Conservation (phyloP, 2,113 vertebrate species). For the Sciurus niger region DNA sequence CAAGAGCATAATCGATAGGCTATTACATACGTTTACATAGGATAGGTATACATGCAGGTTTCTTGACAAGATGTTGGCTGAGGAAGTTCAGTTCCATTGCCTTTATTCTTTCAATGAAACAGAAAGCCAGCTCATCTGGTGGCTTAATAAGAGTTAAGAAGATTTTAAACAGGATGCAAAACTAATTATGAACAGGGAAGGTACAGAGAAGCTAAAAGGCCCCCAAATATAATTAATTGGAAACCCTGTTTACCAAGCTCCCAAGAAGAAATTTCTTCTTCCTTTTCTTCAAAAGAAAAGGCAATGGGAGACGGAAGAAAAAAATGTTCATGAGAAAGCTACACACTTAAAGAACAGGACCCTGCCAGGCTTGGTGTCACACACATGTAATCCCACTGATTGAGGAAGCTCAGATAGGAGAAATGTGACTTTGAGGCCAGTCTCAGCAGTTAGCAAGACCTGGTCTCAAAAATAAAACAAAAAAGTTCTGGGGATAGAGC, state of each 20-base stretch:
- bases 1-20: background rate
- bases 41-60: background rate
- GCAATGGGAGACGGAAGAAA: background rate
- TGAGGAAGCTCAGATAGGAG: background rate
- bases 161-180: background rate
- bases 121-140: background rate
- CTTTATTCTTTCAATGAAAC: background rate
- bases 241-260: background rate
- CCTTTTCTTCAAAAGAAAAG: slow-evolving; percentile 24
- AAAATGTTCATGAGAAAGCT: background rate
- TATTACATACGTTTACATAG: background rate
- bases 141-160: background rate
- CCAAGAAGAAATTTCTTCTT: background rate
- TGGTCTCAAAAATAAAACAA: too few species aligned
- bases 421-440: background rate
- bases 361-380: background rate
- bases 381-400: background rate
- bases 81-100: background rate
- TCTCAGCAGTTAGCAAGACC: too few species aligned
- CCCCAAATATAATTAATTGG: background rate
- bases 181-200: background rate
- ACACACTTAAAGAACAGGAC: background rate
- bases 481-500: too few species aligned
- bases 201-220: background rate
- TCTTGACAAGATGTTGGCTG: background rate